These are phyloP conservation scores for Etia nguti DNA, from an alignment of 2,113 vertebrate genomes.

Conservation along the genomic window DNA sequence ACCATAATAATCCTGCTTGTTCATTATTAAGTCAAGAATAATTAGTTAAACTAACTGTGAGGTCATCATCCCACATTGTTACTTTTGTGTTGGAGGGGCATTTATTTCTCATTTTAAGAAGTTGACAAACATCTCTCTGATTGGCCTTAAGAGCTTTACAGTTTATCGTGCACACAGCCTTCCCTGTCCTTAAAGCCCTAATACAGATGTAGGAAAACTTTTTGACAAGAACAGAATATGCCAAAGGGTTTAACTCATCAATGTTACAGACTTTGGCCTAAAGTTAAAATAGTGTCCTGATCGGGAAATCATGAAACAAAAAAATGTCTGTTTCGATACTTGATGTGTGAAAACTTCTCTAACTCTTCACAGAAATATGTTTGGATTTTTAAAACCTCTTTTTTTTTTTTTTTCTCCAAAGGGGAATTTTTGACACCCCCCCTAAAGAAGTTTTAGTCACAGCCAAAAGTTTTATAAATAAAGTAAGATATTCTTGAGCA, in stretches of 20 bases:
- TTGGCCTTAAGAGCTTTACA: background rate
- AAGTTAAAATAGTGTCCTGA: background rate
- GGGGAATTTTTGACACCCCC: background rate
- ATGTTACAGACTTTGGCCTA: background rate
- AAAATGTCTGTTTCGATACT: background rate
- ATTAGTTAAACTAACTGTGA: background rate
- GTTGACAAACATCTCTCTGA: background rate
- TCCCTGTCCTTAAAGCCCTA: background rate
- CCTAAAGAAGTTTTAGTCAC: background rate
- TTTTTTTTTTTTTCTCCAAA: background rate
- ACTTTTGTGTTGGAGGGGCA: accelerated
- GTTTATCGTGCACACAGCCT: background rate
- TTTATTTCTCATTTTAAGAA: background rate
- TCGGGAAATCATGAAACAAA: background rate
- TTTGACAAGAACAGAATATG: background rate
- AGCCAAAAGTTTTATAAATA: background rate
- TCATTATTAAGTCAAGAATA: background rate
- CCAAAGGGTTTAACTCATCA: background rate
- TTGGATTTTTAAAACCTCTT: background rate
- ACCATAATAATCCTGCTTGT: background rate
- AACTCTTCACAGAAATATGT: background rate
- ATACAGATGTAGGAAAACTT: background rate
- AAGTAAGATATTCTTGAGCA: background rate
- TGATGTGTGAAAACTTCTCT: background rate
- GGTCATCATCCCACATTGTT: background rate